phyloP scores from a whole-genome alignment of 2,113 vertebrate species.

The Gasterosteus nipponicus region DNA sequence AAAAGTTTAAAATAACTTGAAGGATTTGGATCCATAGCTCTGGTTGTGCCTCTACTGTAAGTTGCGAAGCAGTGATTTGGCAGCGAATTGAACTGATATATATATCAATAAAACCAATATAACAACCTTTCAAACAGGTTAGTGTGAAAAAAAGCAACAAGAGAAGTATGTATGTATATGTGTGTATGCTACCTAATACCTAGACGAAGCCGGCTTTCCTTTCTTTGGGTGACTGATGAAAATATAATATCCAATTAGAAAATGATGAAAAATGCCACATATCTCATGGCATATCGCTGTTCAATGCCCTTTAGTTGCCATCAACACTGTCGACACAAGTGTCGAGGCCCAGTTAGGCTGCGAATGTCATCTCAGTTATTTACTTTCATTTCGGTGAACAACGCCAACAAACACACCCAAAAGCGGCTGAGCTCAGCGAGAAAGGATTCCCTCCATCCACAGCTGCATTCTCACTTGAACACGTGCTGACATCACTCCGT shows the following conservation, averaged over 20 bases:
- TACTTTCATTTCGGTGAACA: conserved; percentile 1
- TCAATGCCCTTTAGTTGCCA: not conserved
- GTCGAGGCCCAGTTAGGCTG: not conserved
- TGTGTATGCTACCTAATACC: not conserved
- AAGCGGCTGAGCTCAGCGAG: conserved; percentile 62
- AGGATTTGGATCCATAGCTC: not conserved
- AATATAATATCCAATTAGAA: not conserved
- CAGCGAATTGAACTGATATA: not conserved
- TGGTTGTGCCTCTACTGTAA: not conserved
- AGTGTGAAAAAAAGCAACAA: not conserved
- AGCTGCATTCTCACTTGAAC: conserved; percentile 51
- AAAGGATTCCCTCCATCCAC: conserved; percentile 32
- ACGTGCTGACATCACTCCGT: conserved; percentile 69
- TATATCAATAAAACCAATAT: not conserved
- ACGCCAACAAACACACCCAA: conserved; percentile 1
- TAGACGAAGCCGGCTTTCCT: not conserved
- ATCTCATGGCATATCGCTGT: not conserved
- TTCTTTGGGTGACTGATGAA: not conserved
- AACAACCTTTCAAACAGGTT: not conserved
- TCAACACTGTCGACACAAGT: not conserved
- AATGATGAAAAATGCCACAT: not conserved
- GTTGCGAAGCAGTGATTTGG: not conserved
- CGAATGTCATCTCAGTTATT: not conserved
- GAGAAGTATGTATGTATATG: not conserved
- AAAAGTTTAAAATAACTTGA: not conserved